Base-by-base conservation (phyloP, 2,113 vertebrate genomes). In the Catharus bicknelli region DNA sequence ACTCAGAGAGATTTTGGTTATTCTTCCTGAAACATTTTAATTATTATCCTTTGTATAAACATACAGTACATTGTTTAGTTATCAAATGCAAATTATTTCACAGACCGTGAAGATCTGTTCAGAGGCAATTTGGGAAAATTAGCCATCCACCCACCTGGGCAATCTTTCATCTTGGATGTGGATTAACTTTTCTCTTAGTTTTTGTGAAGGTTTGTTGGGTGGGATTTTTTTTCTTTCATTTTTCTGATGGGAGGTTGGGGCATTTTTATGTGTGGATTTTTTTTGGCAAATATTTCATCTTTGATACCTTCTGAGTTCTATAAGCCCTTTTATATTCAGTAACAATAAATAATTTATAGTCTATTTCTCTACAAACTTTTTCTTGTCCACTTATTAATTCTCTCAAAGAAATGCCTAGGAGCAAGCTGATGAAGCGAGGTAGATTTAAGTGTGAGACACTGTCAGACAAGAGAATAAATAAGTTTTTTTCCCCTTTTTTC, bases 231-330 rank as follows among this genome's bases (percentile, higher is more conserved):
- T 23, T 23, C 4, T 36, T 36, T 67, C 11, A 1, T 4, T 3
- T 11, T 48, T 5, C 10, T 42, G 6, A 2, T 2, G 1, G 2
- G 3, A 8, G 2, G 5, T 5, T 7, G 6, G 4, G 6, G 6
- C 3, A 2, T 6, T 7, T 40, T 38, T 32, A 20, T 32, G 12
- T 1, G 2, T 4, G 25, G 20, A 7, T 12, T 17, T 29, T 45
- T 43, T 53, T 58, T 32, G 15, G 2, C 36, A 59, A 64, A 57
- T 43, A 29, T 54, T 43, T 9, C 16, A n/a, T 82, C 34, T 84
- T 79, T 63, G 26, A 45, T 80, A 34, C 59, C 43, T 90, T 87
- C 70, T 36, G 26, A 48, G 23, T 72, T 63, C 13, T 11, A 17
- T 7, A 22, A 38, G 26, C 18, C 13, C 11, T 27, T 88, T 85